Evolutionary conservation across 1,140 invertebrate species (phyloP).

Genomic region (Polypedilum pembai): DNA sequence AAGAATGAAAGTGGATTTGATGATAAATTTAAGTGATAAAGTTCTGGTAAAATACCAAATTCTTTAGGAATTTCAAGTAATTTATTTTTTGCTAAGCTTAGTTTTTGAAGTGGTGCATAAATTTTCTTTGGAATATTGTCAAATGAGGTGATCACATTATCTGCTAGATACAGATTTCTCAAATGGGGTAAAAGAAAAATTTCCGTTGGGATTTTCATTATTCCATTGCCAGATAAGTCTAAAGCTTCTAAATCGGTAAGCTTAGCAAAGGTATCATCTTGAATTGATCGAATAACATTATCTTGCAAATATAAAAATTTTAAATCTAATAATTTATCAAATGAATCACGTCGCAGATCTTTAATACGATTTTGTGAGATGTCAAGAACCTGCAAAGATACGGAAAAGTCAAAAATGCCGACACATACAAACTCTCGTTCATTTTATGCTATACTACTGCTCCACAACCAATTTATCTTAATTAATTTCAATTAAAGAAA

Average conservation of each 20-base stretch:
- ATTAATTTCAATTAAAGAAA: constrained; percentile 22
- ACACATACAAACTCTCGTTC: not conserved
- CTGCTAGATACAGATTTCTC: not conserved
- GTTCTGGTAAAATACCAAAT: constrained; percentile 44
- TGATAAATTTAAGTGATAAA: constrained; percentile 45
- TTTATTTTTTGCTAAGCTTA: constrained; percentile 45
- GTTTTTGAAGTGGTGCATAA: constrained; percentile 42
- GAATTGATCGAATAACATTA: constrained; percentile 35
- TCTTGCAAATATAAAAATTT: constrained; percentile 34
- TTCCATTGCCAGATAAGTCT: constrained; percentile 37
- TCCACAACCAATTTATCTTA: constrained; percentile 6
- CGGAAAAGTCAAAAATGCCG: not conserved
- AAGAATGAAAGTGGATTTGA: constrained; percentile 41
- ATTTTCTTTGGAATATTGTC: constrained; percentile 39
- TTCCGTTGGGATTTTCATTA: constrained; percentile 34
- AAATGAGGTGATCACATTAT: not conserved
- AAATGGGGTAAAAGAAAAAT: constrained; percentile 32
- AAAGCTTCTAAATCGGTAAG: constrained; percentile 36
- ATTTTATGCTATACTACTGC: not conserved
- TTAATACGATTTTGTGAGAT: constrained; percentile 14
- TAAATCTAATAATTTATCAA: not conserved
- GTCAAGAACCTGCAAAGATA: constrained; percentile 4
- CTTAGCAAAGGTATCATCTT: constrained; percentile 32
- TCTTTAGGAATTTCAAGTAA: constrained; percentile 42
- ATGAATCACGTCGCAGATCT: not conserved